Base-by-base conservation (phyloP, 1,140 invertebrate genomes). In the Eueides isabella region DNA sequence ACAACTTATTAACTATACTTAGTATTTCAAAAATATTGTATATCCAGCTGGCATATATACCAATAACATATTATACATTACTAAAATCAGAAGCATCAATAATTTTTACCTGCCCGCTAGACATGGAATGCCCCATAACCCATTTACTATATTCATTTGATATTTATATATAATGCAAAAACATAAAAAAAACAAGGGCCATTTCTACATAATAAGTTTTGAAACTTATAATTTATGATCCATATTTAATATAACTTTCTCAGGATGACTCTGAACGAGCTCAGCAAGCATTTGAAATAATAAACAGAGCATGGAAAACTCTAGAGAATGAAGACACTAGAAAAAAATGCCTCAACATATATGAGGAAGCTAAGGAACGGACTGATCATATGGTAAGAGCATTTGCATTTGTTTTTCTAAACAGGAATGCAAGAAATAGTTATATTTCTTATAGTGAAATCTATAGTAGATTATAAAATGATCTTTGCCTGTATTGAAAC, bases 251-350 rank as follows among this genome's bases (percentile, higher is more conserved):
- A 55, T 55, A 55, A 66, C 5, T 48, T 72, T 41, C n/a, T 63
- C 97, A 97, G 92, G 97, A 99, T 94, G 98, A 99, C 91, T 93
- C 95, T 41, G 99, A 99, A 66, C 95, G 98, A 93, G 98, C 99
- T 12, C 98, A 99, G 90, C 96, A 97, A 89, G 97, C 97, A 72
- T 98, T 98, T 94, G 98, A 98, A 93, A 97, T 98, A 92, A 96
- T 99, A 41, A 99, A 98, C 86, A 98, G 98, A 91, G 97, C 99
- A 9, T 99, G 98, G 95, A 99, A 99, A 94, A 98, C 96, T 62
- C 89, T 99, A 81, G 98, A 99, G 91, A 98, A 98, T 95, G 98
- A 99, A 83, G 97, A 98, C 78, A 97, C 98, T 0, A 95, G 98
- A 82, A 97, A 97, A 84, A 98, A 98, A 94, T 99, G 99, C 91